These are phyloP conservation scores for Sebastes cheni DNA, from an alignment of 2,797 vertebrate species.

Conservation along the genomic window DNA sequence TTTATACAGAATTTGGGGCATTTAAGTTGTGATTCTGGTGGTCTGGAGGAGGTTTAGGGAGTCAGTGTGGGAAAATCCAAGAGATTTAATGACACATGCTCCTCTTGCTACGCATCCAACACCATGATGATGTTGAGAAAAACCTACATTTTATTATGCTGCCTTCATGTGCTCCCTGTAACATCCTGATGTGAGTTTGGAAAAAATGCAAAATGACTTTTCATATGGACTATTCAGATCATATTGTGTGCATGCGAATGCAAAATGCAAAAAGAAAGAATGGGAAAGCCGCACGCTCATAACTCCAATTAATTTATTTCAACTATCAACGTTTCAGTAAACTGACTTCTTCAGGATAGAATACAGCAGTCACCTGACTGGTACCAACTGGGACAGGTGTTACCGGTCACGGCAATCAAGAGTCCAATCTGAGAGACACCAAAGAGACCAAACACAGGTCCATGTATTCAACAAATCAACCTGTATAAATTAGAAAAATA, in stretches of 20 bases:
- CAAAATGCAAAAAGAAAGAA: not conserved
- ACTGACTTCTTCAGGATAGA: not conserved
- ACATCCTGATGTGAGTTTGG: not conserved
- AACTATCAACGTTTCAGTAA: not conserved
- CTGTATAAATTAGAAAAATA: not conserved
- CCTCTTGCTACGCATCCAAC: not conserved
- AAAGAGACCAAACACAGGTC: not conserved
- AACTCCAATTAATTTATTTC: not conserved
- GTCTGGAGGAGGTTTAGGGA: slow-evolving; percentile 20
- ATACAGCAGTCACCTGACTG: not conserved
- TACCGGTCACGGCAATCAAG: not conserved
- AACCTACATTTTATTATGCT: not conserved
- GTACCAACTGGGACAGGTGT: not conserved
- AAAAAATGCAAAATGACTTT: not conserved
- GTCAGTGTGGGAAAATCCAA: slow-evolving; percentile 9
- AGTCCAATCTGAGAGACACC: not conserved
- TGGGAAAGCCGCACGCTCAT: not conserved
- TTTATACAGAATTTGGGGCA: slow-evolving; percentile 6
- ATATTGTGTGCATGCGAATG: not conserved
- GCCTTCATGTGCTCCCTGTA: not conserved
- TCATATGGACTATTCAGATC: not conserved
- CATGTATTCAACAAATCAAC: not conserved
- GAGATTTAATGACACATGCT: slow-evolving; percentile 3
- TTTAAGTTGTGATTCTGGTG: not conserved
- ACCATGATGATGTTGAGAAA: not conserved